A percentile compares a stretch with the other conserved stretches of the same genome.
Evolutionary conservation across 2,113 vertebrate species (phyloP).

Genomic region (Petrocephalus microphthalmus): DNA sequence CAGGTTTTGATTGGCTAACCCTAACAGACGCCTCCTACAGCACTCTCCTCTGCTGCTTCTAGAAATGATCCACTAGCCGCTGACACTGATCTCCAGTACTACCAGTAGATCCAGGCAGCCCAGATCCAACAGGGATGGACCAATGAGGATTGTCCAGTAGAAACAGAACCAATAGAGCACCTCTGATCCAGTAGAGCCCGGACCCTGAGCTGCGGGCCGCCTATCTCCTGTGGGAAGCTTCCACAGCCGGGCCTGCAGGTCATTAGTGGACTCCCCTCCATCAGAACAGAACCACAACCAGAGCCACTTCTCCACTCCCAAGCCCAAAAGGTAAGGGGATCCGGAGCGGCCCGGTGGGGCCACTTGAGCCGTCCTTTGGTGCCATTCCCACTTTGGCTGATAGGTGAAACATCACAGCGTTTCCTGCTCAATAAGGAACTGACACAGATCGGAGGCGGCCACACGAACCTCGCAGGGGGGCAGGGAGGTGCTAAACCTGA

Average conservation of each 20-base stretch:
- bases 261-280: background rate
- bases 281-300: background rate
- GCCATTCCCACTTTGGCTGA: background rate
- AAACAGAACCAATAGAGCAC: background rate
- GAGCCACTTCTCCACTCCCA: background rate
- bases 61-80: background rate
- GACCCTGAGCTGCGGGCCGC: background rate
- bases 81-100: background rate
- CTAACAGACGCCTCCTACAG: background rate
- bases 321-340: background rate
- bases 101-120: background rate
- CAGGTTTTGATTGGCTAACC: background rate
- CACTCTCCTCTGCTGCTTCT: background rate
- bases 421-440: background rate
- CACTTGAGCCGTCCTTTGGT: background rate
- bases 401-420: background rate
- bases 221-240: background rate
- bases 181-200: background rate
- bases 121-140: background rate
- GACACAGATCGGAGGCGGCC: background rate
- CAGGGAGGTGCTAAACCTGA: background rate
- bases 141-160: background rate
- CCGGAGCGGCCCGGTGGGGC: background rate
- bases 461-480: background rate
- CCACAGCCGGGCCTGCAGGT: background rate